Evolutionary conservation across 1,140 invertebrate genomes (phyloP), one percentile per base, ranked within the genome.

Genomic region (Papilio aristodemus): DNA sequence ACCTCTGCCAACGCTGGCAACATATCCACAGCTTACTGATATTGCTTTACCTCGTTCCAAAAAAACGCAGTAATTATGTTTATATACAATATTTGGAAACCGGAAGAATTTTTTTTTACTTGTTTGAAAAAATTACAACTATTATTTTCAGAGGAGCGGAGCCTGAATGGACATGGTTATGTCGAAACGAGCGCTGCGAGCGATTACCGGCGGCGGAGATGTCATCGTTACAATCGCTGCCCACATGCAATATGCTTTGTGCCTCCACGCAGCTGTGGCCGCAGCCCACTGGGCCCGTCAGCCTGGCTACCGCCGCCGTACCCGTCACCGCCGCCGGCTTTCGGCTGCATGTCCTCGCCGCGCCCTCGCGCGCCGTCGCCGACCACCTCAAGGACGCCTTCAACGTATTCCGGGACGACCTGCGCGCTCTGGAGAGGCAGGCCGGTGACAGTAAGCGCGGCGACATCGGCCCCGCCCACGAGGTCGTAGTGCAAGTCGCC

Each of bases 161-260:
- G 60, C 88, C 91, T 4, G 89, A 92, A 77, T 93, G 92, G 93
- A 91, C 90, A 14, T 93, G 92, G 92, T 74, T 89, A 9, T 93
- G 93, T 74, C 80, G 87, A 59, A 91, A 91, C 72, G 86, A 92
- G 37, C 85, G 90, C 43, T 93, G 92, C 81, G 92, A 93, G 71
- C 83, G 91, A 10, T 81, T 86, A 25, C 75, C 80, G 5, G 84
- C 86, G 0, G 77, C 87, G 0, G 87, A 91, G 60, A 76, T 83
- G 0, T 69, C 73, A 2, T 70, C 79, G 17, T 74, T 88, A n/a
- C 89, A 89, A 69, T 93, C 92, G 6, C 81, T 93, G 37, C 81
- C 81, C 4, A 93, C 93, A 14, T 93, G 93, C 87, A 93, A 93
- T 78, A 93, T 93, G 93, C 81, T 93, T 13, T 93, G 93, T 74